These are phyloP conservation scores for Helobdella robusta DNA, from an alignment of 2,888 invertebrate genomes.

Conservation along the genomic window DNA sequence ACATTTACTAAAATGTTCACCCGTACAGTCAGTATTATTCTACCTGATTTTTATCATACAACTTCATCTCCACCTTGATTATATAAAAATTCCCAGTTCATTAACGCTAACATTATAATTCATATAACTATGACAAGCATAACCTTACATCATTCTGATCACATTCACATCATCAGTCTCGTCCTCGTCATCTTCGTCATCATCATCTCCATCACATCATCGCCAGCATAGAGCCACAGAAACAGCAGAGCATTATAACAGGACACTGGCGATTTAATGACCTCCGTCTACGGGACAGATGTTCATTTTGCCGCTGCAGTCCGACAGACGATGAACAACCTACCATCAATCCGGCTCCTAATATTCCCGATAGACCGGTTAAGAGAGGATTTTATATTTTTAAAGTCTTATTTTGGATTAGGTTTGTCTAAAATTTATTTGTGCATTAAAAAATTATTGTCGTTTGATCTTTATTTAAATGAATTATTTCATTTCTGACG, in stretches of 20 bases:
- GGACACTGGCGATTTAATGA: conserved; percentile 14
- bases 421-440: no score
- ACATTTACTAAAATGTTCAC: background rate
- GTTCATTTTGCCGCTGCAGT: no score
- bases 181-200: background rate
- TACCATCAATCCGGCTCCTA: conserved; percentile 11
- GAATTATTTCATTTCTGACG: no score
- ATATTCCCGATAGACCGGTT: conserved; percentile 6
- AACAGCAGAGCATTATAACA: background rate
- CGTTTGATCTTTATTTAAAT: no score
- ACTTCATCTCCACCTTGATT: no score
- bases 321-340: background rate
- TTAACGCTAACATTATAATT: no score
- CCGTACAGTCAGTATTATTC: background rate
- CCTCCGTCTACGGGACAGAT: background rate
- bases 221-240: conserved; percentile 12
- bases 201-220: background rate
- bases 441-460: no score
- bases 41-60: background rate
- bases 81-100: background rate
- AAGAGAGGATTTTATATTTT: no score
- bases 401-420: no score
- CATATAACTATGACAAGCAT: no score
- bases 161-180: no score
- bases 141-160: no score